These are phyloP conservation scores for Caenorhabditis sp. DNA, from an alignment of 2,888 invertebrate species.

Conservation along the genomic window DNA sequence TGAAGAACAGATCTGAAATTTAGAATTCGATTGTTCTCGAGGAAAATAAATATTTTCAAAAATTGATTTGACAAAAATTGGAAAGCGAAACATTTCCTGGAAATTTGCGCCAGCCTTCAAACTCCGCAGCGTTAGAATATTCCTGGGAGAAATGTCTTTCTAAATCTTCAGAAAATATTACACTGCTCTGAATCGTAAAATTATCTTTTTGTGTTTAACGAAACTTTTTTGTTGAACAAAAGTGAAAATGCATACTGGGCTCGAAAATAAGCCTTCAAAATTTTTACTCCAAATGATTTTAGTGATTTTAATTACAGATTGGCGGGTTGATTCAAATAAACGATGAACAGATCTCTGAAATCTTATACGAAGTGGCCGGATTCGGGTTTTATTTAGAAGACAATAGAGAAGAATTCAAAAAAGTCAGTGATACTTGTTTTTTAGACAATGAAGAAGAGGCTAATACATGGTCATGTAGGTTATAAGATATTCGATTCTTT, in stretches of 20 bases:
- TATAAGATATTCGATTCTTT: background rate
- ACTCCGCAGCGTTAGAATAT: too few species aligned
- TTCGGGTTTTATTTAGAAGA: constrained; percentile 35
- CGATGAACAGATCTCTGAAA: constrained; percentile 11
- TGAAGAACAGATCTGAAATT: background rate
- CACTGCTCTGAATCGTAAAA: too few species aligned
- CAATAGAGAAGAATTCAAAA: constrained; percentile 14
- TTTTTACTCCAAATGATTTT: background rate
- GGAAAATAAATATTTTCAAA: background rate
- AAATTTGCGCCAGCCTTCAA: too few species aligned
- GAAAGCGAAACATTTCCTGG: background rate
- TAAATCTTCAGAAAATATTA: too few species aligned
- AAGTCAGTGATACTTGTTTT: constrained; percentile 19
- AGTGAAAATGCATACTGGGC: too few species aligned
- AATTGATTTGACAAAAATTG: background rate
- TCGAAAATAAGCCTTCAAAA: too few species aligned
- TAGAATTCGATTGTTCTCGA: constrained; percentile 1
- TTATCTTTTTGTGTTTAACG: too few species aligned
- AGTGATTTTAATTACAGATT: constrained; percentile 13
- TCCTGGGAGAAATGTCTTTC: too few species aligned
- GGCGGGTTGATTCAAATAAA: constrained; percentile 25
- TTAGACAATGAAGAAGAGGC: background rate
- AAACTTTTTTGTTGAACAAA: too few species aligned
- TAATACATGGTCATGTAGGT: constrained; percentile 9
- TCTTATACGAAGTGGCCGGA: constrained; percentile 20